phyloP scores from a whole-genome alignment of 2,888 invertebrate species.

The Nephrotoma guestfalica region DNA sequence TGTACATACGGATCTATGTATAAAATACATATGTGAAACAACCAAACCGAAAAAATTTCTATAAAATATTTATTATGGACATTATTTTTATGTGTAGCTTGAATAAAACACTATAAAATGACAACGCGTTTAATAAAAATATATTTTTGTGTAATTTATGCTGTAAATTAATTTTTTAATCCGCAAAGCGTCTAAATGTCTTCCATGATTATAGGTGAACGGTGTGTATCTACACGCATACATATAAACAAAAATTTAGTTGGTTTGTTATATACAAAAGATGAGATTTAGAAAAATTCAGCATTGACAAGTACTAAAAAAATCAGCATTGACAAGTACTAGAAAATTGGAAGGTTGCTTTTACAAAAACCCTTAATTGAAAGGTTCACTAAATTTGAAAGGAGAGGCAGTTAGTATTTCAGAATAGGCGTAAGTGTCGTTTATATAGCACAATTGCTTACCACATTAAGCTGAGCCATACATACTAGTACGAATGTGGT shows the following conservation, averaged over 20 bases:
- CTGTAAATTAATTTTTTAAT: not conserved
- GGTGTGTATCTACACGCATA: not conserved
- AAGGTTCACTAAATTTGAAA: no score
- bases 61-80: not conserved
- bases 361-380: no score
- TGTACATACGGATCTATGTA: not conserved
- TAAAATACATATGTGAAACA: not conserved
- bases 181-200: constrained; percentile 2
- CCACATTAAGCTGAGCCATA: no score
- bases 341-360: no score
- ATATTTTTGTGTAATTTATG: not conserved
- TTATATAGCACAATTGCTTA: no score
- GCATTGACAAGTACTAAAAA: not conserved
- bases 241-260: not conserved
- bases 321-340: not conserved
- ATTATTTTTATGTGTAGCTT: not conserved
- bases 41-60: not conserved
- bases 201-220: not conserved
- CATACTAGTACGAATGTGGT: no score
- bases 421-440: no score
- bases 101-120: not conserved
- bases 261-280: not conserved
- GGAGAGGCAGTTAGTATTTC: no score
- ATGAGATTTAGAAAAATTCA: not conserved
- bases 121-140: not conserved